Conservation (phyloP, 2,797 vertebrate genomes). For the Macrochelys suwanniensis region DNA sequence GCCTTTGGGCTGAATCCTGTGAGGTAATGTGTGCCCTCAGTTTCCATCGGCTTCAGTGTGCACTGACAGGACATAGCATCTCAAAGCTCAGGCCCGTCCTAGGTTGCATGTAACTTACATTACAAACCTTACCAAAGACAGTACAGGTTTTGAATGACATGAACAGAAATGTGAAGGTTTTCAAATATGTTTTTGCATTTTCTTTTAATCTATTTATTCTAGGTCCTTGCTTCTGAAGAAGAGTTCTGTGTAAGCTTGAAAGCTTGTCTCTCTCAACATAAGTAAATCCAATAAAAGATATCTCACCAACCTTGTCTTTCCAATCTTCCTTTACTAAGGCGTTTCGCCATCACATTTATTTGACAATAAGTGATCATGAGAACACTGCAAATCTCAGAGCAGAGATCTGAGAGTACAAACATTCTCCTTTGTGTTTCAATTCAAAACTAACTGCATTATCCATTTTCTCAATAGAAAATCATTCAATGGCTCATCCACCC, state of each 20-base stretch:
- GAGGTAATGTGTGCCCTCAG: neutral
- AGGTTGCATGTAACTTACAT: neutral
- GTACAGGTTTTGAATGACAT: neutral
- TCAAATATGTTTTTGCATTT: neutral
- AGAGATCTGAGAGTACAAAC: neutral
- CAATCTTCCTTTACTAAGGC: neutral
- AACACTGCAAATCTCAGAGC: neutral
- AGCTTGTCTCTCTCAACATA: neutral
- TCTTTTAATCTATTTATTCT: neutral
- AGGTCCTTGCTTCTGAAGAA: neutral
- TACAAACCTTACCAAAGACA: neutral
- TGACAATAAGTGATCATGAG: neutral
- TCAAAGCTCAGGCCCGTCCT: neutral
- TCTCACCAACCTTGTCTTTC: neutral
- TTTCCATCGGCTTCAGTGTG: neutral
- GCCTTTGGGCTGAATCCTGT: accelerated
- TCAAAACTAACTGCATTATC: neutral
- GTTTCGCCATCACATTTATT: neutral
- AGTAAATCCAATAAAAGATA: neutral
- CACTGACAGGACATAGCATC: neutral
- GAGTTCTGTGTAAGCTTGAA: neutral
- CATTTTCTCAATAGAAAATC: neutral
- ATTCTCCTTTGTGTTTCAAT: neutral
- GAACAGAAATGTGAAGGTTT: neutral
- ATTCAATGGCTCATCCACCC: neutral